Conservation (phyloP, 2,888 invertebrate species). For the Spisula subtruncata region DNA sequence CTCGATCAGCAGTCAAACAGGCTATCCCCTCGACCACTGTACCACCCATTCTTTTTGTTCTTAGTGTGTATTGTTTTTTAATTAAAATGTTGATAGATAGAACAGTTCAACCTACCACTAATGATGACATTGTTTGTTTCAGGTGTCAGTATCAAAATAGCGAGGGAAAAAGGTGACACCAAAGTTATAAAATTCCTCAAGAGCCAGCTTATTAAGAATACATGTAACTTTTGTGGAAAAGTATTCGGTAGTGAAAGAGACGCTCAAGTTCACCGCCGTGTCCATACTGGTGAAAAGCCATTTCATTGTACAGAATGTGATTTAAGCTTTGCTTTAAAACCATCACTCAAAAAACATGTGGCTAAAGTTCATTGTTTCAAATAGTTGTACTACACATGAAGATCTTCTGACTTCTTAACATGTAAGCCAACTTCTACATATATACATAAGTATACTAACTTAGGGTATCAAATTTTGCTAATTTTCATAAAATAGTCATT, state of each 20-base stretch:
- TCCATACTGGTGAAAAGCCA: constrained; percentile 45
- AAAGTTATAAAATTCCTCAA: constrained; percentile 24
- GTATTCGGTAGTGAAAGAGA: constrained; percentile 41
- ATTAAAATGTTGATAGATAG: too few relatives aligned
- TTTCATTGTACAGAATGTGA: constrained; percentile 31
- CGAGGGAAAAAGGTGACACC: background rate
- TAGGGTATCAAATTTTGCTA: too few relatives aligned
- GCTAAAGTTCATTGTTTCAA: constrained; percentile 1
- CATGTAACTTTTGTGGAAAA: constrained; percentile 36
- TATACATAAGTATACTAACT: too few relatives aligned
- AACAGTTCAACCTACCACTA: constrained; percentile 38
- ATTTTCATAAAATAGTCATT: too few relatives aligned
- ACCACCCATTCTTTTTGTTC: too few relatives aligned
- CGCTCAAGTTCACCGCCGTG: constrained; percentile 28
- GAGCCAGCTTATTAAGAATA: constrained; percentile 32
- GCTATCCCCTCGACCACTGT: too few relatives aligned
- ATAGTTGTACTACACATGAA: background rate
- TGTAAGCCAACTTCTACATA: background rate
- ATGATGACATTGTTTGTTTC: constrained; percentile 37
- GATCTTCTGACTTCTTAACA: background rate
- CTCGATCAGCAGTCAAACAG: too few relatives aligned
- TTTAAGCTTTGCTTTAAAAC: constrained; percentile 19
- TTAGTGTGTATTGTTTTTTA: too few relatives aligned
- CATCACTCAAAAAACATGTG: background rate
- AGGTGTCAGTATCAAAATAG: constrained; percentile 1